Conservation (phyloP, 2,888 invertebrate genomes). For the Tribolium freemani region DNA sequence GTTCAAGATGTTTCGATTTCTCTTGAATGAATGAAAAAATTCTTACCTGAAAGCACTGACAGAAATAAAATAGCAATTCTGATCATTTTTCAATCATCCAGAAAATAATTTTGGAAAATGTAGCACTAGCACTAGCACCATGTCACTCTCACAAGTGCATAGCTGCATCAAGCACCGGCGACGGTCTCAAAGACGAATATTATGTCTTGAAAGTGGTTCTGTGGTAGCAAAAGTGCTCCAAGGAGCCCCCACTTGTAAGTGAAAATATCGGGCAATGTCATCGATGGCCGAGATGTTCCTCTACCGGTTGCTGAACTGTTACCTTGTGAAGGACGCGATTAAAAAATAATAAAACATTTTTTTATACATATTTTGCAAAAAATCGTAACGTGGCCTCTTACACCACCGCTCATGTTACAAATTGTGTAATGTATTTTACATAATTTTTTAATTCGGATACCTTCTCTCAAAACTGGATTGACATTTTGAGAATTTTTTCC, state of each 20-base stretch:
- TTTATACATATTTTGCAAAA: neutral
- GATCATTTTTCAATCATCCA: neutral
- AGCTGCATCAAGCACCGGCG: constrained; percentile 15
- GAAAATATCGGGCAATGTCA: constrained; percentile 47
- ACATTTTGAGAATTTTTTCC: constrained; percentile 26
- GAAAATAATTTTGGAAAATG: neutral
- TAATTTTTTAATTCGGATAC: constrained; percentile 23
- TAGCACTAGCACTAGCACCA: neutral
- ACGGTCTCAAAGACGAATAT: constrained; percentile 20
- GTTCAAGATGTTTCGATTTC: constrained; percentile 10
- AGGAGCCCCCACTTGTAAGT: constrained; percentile 38
- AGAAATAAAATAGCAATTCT: neutral
- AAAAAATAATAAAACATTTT: constrained; percentile 12
- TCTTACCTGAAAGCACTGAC: constrained; percentile 1
- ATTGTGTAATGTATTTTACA: constrained; percentile 29
- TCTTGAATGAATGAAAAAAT: neutral
- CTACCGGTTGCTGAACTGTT: constrained; percentile 23
- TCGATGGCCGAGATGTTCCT: constrained; percentile 36
- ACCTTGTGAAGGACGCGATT: constrained; percentile 43
- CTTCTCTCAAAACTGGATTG: constrained; percentile 15
- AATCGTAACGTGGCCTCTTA: neutral
- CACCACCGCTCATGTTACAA: constrained; percentile 8
- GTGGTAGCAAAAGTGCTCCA: constrained; percentile 15
- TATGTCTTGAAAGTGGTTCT: constrained; percentile 37
- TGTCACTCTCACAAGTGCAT: constrained; percentile 37